Base-by-base conservation (phyloP, 2,888 invertebrate genomes). In the Calliopum simillimum region DNA sequence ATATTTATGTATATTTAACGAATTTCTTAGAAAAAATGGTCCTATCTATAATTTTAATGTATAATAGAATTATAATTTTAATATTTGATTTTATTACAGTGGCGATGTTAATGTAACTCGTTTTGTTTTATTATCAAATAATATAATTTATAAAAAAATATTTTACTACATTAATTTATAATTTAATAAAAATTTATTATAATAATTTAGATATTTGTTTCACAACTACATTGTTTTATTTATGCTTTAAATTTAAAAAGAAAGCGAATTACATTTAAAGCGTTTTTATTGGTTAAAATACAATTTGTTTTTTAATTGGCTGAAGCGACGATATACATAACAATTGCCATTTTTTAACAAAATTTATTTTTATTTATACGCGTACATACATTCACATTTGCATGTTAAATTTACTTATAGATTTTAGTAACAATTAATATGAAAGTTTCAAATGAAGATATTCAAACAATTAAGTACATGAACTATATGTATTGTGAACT, bases 191-290 rank as follows among this genome's bases (percentile, higher is more conserved):
- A 13, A 53, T 21, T 33, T 8, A 25, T n/a, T 53, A 21, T 1
- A 53, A 13, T 53, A 21, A 19, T 19, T 63, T 63, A 49, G n/a
- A 33, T n/a, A 63, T 63, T 63, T 49, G 3, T n/a, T 59, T 63
- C 51, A 63, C 63, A 63, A 63, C 49, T 47, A 46, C 49, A 33
- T 25, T 12, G 47, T 33, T 63, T 62, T 14, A 62, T 21, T 62
- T 62, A 76, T 71, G 43, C 23, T 62, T 69, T 66, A 44, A 19
- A n/a, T 72, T 73, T 44, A 69, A 62, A 33, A 66, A 62, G 61
- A 58, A 73, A 71, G 68, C 72, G 61, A 46, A 55, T 70, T 55
- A 70, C 61, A 70, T 58, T 70, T 61, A 71, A 75, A 78, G 78
- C 77, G 69, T 68, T 73, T 68, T 68, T 33, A 63, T 33, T 8